Evolutionary conservation across 2,113 vertebrate species (phyloP), one percentile per base, ranked within the genome.

Genomic region (Suricata suricatta): DNA sequence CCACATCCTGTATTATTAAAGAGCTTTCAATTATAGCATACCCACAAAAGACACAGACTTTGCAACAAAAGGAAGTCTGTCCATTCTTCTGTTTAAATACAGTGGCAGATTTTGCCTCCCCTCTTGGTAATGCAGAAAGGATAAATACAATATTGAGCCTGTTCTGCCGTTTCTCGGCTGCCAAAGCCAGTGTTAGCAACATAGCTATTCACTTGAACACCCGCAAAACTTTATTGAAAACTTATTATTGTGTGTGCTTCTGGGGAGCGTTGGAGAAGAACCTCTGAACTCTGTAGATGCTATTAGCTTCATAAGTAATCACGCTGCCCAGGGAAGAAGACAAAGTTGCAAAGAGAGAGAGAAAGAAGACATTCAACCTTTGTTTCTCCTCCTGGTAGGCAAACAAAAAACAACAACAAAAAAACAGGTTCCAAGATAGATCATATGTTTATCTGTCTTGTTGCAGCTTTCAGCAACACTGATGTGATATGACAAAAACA

Each of bases 391-490:
- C 57, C 71, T 87, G 35, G 47, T 89, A 94, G 63, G 54, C 52
- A 33, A 23, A 38, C 87, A 63, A 5, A 72, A 13, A 23, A 23
- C 35, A n/a, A 97, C 95, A 81, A 82, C 87, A 74, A 79, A 96
- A n/a, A 38, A 38, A 87, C 91, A 90, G 27, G 77, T 96, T 95
- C 81, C 69, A 69, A 95, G 94, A 86, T 83, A 94, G 85, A 96
- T 97, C 95, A 94, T 97, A 91, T 98, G 97, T 98, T 98, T 98
- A 98, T 98, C 98, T 98, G 98, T 97, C 97, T 98, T 98, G 98
- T 97, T 98, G 96, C 98, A 98, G 98, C 98, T 98, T 98, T 98
- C 98, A 98, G 98, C 86, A 97, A 98, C 98, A 98, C 98, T 96
- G 98, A 99, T 98, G 98, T 93, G 98, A 97, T 98, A 96, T 94